Base-by-base conservation (phyloP, 2,797 vertebrate species). In the Chelmon rostratus region DNA sequence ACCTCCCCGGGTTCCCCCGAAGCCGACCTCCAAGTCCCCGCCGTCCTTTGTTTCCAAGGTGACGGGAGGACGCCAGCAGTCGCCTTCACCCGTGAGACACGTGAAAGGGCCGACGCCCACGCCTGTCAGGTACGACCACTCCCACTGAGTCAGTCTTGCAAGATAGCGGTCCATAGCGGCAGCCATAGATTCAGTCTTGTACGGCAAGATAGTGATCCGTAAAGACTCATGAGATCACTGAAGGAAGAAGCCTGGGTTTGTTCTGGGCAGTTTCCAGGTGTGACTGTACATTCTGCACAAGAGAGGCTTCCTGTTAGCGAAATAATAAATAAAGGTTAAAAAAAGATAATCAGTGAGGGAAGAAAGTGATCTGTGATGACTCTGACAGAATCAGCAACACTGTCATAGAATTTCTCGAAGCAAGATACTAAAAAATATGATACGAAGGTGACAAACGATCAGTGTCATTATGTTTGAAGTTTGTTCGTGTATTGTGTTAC, bases 31-130 rank as follows among this genome's bases (percentile, higher is more conserved):
- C 49, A 97, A 93, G 86, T 99, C 98, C 53, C 98, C 98, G 1
- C 94, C 97, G 0, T 93, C 97, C 72, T 90, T 94, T 9, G 47
- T 96, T 54, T 91, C 96, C 83, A 99, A 96, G 94, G 92, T 96
- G 80, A 92, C 97, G 10, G 92, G 94, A 84, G 92, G 95, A 78
- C 96, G 98, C 21, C 98, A 99, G 63, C 98, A 99, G 86, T 99
- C 97, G 0, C 98, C 97, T 12, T 99, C 98, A 62, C 98, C 98
- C 0, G 97, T 99, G 86, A 96, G 97, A 94, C 97, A 97, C 0
- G 98, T 99, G 56, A 97, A 96, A 89, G 98, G 95, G 35, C 98
- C 98, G 0, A 94, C 96, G 0, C 98, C 98, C 0, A 91, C 88
- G 23, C 81, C 92, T 8, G 86, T 93, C 86, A 93, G 92, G 93